Base-by-base conservation (phyloP, 2,888 invertebrate genomes). In the Yponomeuta evonymella region DNA sequence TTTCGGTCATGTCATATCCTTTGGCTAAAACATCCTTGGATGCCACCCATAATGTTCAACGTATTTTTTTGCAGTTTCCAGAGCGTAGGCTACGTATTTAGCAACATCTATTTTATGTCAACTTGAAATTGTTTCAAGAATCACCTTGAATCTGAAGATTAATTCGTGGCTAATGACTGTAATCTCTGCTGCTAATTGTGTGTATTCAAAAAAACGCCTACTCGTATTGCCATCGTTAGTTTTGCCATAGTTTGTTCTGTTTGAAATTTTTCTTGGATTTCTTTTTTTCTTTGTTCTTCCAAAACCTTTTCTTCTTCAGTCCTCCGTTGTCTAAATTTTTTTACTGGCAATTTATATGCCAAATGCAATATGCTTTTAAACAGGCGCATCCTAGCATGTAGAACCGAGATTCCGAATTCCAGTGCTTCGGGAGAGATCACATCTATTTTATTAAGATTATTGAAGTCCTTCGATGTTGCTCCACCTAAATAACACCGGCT, bases 171-270 rank as follows among this genome's bases (percentile, higher is more conserved):
- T 71, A 30, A 78, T 48, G 8, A 76, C 78, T 58, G 78, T 80
- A 36, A 80, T 79, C 73, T 73, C 70, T 36, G 80, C 73, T 66
- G 74, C 66, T 70, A 63, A 9, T 67, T 75, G 70, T 4, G 75
- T 73, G 72, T 78, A 66, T 0, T 70, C 67, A 73, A 76, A 78
- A 75, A 78, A 79, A 70, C 75, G 65, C 77, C 70, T 43, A 4
- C 43, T 43, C 5, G 43, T 43, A 43, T 43, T 43, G 5, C 43
- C 43, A 43, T 43, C 43, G 29, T 69, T 73, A 1, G 74, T 76
- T 62, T 74, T 76, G n/a, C 73, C 75, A 69, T 76, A 74, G 71
- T 78, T 79, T 2, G 76, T 36, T 70, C 33, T 9, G 29, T 36
- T 62, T 33, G 48, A 64, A 63, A 63, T 62, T 1, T 70, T n/a